phyloP scores from a whole-genome alignment of 2,797 vertebrate species.

The Xenentodon cancila region DNA sequence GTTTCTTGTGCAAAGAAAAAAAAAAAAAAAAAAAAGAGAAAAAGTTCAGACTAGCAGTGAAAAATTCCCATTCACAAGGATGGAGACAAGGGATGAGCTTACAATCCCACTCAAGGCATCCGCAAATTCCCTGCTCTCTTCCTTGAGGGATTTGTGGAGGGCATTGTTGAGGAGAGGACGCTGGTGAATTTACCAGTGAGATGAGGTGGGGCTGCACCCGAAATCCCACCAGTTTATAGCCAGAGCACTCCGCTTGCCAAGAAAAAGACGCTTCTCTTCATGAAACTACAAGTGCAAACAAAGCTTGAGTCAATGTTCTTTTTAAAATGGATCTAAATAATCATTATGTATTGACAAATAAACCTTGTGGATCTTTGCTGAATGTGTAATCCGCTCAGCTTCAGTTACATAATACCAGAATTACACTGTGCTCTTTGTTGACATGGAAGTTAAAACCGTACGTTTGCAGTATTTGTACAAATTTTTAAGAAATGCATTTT shows the following conservation, averaged over 20 bases:
- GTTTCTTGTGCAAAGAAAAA: constrained; percentile 59
- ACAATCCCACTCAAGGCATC: constrained; percentile 73
- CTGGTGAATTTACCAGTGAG: constrained; percentile 57
- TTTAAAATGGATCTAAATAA: background rate
- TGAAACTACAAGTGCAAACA: constrained; percentile 3
- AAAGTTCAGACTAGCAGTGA: constrained; percentile 75
- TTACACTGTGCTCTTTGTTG: background rate
- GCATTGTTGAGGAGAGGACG: constrained; percentile 56
- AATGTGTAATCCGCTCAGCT: too few relatives aligned
- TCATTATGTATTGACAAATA: background rate
- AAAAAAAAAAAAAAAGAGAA: constrained; percentile 47
- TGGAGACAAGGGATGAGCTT: constrained; percentile 76
- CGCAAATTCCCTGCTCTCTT: constrained; percentile 63
- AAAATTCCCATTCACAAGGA: constrained; percentile 70
- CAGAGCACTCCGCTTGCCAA: constrained; percentile 27
- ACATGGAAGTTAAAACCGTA: too few relatives aligned
- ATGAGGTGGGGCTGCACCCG: constrained; percentile 50
- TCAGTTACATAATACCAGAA: background rate
- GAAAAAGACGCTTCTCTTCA: constrained; percentile 8
- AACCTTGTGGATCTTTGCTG: background rate
- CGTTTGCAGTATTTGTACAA: background rate
- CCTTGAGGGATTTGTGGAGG: constrained; percentile 57
- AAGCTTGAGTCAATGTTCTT: background rate
- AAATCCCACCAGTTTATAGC: constrained; percentile 45
- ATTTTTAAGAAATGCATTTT: background rate